These are phyloP conservation scores for Azorinus chamasolen DNA, from an alignment of 2,888 invertebrate genomes.

Conservation along the genomic window DNA sequence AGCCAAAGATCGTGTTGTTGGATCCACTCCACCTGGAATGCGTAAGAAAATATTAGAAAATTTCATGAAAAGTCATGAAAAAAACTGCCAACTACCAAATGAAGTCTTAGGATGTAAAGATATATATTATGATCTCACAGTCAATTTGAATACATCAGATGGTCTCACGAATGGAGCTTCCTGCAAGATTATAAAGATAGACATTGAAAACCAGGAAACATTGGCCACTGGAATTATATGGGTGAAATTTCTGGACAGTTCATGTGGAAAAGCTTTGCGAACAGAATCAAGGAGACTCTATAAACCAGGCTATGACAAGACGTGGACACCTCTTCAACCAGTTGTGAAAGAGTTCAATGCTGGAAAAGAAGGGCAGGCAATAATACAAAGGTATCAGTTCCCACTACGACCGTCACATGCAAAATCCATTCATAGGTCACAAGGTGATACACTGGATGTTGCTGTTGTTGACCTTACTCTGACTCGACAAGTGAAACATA, in stretches of 20 bases:
- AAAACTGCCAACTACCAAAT: slow-evolving; percentile 31
- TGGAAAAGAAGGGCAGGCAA: slow-evolving; percentile 33
- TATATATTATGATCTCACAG: slow-evolving; percentile 47
- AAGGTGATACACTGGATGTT: slow-evolving; percentile 53
- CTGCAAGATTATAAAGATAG: slow-evolving; percentile 24
- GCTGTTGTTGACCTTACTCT: slow-evolving; percentile 57
- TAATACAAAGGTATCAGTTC: slow-evolving; percentile 56
- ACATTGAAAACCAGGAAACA: slow-evolving; percentile 1
- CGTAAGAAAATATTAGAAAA: slow-evolving; percentile 18
- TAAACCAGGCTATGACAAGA: slow-evolving; percentile 15
- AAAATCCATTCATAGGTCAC: slow-evolving; percentile 56
- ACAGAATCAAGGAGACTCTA: slow-evolving; percentile 27
- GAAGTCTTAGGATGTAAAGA: slow-evolving; percentile 24
- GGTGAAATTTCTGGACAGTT: slow-evolving; percentile 50
- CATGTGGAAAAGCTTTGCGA: slow-evolving; percentile 26
- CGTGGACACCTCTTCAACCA: slow-evolving; percentile 51
- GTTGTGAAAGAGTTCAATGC: slow-evolving; percentile 33
- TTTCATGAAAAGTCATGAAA: slow-evolving; percentile 17
- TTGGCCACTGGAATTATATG: slow-evolving; percentile 26
- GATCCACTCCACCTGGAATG: slow-evolving; percentile 21
- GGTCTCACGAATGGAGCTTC: slow-evolving; percentile 55
- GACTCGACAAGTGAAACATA: slow-evolving; percentile 42
- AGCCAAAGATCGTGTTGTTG: slow-evolving; percentile 37
- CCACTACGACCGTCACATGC: slow-evolving; percentile 53
- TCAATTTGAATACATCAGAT: slow-evolving; percentile 47